Evolutionary conservation across 2,113 vertebrate genomes (phyloP).

Genomic region (Vicugna pacos): DNA sequence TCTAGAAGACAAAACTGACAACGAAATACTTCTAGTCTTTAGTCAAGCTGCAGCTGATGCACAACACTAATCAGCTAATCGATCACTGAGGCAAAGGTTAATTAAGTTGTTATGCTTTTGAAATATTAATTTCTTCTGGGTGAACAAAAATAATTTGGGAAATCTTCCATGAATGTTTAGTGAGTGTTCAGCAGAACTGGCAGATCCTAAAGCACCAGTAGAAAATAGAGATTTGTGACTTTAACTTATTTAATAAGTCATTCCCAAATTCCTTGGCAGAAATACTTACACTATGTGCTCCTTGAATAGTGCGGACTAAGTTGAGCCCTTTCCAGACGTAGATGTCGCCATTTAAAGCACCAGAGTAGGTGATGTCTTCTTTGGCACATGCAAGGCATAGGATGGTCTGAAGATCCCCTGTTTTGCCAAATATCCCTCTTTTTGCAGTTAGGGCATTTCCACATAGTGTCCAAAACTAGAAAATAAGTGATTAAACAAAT

Average conservation of each 20-base stretch:
- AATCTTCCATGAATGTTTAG: not conserved
- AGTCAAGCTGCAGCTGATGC: not conserved
- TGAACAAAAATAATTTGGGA: not conserved
- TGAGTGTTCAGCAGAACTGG: not conserved
- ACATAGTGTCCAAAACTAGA: slow-evolving; percentile 97
- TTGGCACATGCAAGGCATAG: slow-evolving; percentile 95
- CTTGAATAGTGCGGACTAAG: slow-evolving; percentile 94
- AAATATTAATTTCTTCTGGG: slow-evolving; percentile 33
- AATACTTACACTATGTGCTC: slow-evolving; percentile 95
- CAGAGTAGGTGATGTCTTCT: slow-evolving; percentile 97
- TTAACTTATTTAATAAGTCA: not conserved
- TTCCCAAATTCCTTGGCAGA: not conserved
- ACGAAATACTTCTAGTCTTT: not conserved
- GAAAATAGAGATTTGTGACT: not conserved
- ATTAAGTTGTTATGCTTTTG: not conserved
- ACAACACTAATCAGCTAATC: not conserved
- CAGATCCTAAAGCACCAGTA: not conserved
- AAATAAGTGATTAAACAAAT: slow-evolving; percentile 53
- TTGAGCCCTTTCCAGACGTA: slow-evolving; percentile 97
- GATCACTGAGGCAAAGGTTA: not conserved
- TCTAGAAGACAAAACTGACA: not conserved
- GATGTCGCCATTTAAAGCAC: slow-evolving; percentile 97
- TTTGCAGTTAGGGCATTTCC: slow-evolving; percentile 97
- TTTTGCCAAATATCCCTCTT: slow-evolving; percentile 97
- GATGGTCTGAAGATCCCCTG: slow-evolving; percentile 98